A percentile compares a stretch with the other conserved stretches of the same genome.
phyloP scores from a whole-genome alignment of 2,113 vertebrate genomes.

The Sylvia atricapilla region DNA sequence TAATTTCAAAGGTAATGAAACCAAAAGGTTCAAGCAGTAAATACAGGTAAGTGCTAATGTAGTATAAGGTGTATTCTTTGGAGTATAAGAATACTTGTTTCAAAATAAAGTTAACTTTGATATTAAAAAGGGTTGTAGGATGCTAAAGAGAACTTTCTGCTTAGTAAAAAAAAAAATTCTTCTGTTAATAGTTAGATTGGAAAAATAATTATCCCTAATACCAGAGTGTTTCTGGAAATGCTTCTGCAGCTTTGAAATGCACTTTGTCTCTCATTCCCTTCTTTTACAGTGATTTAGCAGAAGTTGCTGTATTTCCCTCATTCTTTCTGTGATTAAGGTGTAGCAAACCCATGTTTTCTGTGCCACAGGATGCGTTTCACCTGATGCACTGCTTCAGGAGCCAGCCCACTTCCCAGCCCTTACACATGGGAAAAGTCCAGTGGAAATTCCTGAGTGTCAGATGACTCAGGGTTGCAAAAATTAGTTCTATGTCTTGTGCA shows the following conservation, averaged over 20 bases:
- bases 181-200: not conserved
- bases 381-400: not conserved
- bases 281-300: not conserved
- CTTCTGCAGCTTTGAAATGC: not conserved
- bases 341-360: not conserved
- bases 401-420: not conserved
- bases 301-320: not conserved
- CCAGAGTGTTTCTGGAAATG: not conserved
- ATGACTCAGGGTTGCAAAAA: not conserved
- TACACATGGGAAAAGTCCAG: rapidly evolving
- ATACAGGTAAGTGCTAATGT: not conserved
- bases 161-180: not conserved
- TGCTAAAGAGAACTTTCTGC: not conserved
- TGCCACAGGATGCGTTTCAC: not conserved
- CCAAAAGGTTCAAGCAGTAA: not conserved
- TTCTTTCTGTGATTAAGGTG: not conserved
- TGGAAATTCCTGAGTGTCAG: not conserved
- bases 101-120: not conserved
- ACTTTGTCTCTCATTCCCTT: not conserved
- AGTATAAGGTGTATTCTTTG: not conserved
- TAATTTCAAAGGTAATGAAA: not conserved
- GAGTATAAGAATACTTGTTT: not conserved
- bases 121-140: not conserved
- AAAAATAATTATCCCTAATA: not conserved
- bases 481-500: rapidly evolving